Percentiles rank a stretch among this genome's conserved stretches.
These are phyloP conservation scores for Dugesia japonica DNA, from an alignment of 2,888 invertebrate genomes.

Conservation along the genomic window DNA sequence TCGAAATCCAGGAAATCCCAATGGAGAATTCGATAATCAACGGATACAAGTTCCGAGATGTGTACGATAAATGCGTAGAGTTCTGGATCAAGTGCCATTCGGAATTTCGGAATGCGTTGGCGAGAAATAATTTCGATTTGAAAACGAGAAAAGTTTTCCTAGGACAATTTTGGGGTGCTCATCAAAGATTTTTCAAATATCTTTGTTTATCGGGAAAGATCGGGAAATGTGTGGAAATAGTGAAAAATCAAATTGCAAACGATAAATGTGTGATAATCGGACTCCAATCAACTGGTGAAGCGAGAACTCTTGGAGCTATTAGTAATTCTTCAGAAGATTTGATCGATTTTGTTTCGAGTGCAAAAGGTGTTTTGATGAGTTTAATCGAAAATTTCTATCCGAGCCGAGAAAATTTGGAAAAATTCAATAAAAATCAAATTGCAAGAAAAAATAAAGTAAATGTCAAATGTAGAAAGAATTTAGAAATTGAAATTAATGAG, in stretches of 20 bases:
- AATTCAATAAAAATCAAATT: too few species aligned
- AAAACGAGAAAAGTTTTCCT: slow-evolving; percentile 68
- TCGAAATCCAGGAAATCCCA: slow-evolving; percentile 52
- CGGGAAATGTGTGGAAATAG: slow-evolving; percentile 51
- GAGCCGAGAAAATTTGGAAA: too few species aligned
- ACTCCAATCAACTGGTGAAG: slow-evolving; percentile 93
- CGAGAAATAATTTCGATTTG: background rate
- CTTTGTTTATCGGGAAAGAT: slow-evolving; percentile 94
- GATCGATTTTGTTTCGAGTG: too few species aligned
- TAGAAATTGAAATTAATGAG: too few species aligned
- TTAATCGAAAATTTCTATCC: too few species aligned
- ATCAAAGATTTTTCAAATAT: slow-evolving; percentile 96
- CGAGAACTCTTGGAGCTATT: slow-evolving; percentile 80
- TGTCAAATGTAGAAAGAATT: too few species aligned
- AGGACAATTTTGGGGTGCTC: slow-evolving; percentile 99
- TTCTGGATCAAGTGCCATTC: slow-evolving; percentile 45
- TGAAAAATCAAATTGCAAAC: slow-evolving; percentile 49
- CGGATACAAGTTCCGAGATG: slow-evolving; percentile 62
- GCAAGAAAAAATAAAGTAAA: too few species aligned
- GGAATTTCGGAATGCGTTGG: background rate
- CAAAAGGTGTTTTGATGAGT: too few species aligned
- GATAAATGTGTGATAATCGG: slow-evolving; percentile 88
- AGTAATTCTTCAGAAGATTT: slow-evolving; percentile 57
- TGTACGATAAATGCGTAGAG: slow-evolving; percentile 80
- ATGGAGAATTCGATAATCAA: slow-evolving; percentile 83